Conservation (phyloP, 2,113 vertebrate species). For the Ascaphus truei region DNA sequence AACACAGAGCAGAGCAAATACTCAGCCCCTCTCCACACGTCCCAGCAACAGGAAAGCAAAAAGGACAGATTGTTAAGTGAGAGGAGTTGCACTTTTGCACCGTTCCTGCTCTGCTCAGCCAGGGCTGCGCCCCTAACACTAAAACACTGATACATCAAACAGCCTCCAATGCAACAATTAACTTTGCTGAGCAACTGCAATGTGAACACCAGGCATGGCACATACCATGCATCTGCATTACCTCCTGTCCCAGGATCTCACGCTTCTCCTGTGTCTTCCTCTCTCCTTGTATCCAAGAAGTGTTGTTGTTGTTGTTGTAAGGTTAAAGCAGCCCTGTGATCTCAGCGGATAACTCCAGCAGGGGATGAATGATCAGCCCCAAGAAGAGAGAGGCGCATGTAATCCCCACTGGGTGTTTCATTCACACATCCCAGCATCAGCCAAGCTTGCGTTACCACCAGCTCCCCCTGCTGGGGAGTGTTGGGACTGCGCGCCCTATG, state of each 20-base stretch:
- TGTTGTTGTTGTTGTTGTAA: not conserved
- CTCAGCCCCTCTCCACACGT: no score
- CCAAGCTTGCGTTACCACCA: not conserved
- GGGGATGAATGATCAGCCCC: not conserved
- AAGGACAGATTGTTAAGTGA: no score
- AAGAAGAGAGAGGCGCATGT: not conserved
- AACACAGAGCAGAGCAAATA: no score
- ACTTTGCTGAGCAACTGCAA: not conserved
- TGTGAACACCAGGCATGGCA: not conserved
- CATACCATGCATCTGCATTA: not conserved
- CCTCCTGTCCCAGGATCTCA: not conserved
- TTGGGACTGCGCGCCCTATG: not conserved
- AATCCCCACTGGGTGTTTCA: not conserved
- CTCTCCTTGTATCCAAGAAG: not conserved
- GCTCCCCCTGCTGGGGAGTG: constrained; percentile 12
- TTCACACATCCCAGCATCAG: not conserved
- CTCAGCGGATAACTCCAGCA: not conserved
- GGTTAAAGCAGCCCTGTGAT: not conserved
- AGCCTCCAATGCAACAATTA: not conserved
- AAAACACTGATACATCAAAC: not conserved
- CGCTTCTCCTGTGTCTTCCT: not conserved
- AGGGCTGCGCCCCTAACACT: not conserved
- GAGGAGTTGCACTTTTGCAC: no score
- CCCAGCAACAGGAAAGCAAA: no score
- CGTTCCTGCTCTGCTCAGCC: no score